Percentiles rank a stretch among this genome's conserved stretches.
Conservation (phyloP, 2,113 vertebrate species). For the Dicaeum eximium region DNA sequence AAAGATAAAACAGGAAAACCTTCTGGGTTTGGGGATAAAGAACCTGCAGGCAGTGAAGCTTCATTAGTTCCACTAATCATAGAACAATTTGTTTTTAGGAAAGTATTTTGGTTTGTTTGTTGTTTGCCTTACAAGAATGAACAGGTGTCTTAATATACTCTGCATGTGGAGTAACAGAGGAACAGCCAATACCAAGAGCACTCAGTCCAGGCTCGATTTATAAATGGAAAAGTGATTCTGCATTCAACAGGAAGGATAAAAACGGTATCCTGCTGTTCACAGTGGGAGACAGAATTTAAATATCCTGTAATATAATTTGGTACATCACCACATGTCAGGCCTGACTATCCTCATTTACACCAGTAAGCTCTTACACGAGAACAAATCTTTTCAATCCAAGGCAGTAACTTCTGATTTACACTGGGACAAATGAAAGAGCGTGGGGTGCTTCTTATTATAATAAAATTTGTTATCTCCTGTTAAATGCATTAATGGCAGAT, state of each 20-base stretch:
- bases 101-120: constrained; percentile 17
- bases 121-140: constrained; percentile 30
- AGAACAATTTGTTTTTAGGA: constrained; percentile 8
- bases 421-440: neutral
- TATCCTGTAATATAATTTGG: constrained; percentile 67
- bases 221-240: constrained; percentile 40
- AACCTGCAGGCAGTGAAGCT: neutral
- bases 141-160: constrained; percentile 30
- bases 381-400: neutral
- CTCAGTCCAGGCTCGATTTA: constrained; percentile 29
- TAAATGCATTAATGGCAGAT: constrained; percentile 43
- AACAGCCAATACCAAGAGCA: constrained; percentile 19
- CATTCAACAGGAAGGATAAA: constrained; percentile 65
- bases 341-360: constrained; percentile 57
- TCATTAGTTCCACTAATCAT: constrained; percentile 38
- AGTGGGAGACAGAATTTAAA: constrained; percentile 65
- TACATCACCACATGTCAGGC: constrained; percentile 56
- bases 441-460: neutral
- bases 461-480: constrained; percentile 36
- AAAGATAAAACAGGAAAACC: neutral
- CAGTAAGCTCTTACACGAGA: constrained; percentile 9
- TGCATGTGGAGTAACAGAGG: neutral
- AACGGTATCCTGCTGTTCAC: constrained; percentile 65
- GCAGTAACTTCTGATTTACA: constrained; percentile 8
- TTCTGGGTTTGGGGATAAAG: neutral